Base-by-base conservation (phyloP, 2,888 invertebrate species). In the Drosophila neutralis region DNA sequence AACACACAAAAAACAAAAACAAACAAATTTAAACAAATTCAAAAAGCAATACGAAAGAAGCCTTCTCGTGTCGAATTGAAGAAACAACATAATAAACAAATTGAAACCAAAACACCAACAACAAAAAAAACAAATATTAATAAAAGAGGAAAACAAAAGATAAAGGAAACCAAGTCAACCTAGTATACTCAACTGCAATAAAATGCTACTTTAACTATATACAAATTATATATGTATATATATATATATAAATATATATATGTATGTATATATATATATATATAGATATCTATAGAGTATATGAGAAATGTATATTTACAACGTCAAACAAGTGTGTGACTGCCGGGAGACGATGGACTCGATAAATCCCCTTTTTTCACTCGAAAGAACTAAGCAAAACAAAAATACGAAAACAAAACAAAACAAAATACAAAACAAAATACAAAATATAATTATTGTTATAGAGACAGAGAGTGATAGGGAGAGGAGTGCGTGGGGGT, bases 141-240 rank as follows among this genome's bases (percentile, higher is more conserved):
- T 33, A 40, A 29, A 64, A 53, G 18, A 51, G 42, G 21, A 63
- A 57, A 45, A 45, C 29, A 54, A 73, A 45, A 45, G 24, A 45
- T 45, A 59, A 63, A 78, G n/a, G 18, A 79, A 75, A 69, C 52
- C 68, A 83, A 83, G 82, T 83, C 82, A 87, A 84, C 89, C 76
- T 84, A 84, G 89, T 84, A 84, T 84, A 84, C 84, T 89, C 87
- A 89, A 81, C 58, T 86, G 89, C 76, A 84, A 84, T 86, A 74
- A 78, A 85, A 83, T 75, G 83, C 81, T 78, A 87, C 82, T 77
- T 80, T 69, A 82, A 72, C 66, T 85, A 82, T 82, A 84, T 84
- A 85, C 73, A 82, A 73, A 77, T 63, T 64, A 83, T 76, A 73
- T 73, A 74, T 69, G 51, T 59, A 70, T 59, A 74, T 67, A 51